Percentiles rank a stretch among this genome's conserved stretches.
phyloP scores from a whole-genome alignment of 2,113 vertebrate genomes.

The Proteles cristata region DNA sequence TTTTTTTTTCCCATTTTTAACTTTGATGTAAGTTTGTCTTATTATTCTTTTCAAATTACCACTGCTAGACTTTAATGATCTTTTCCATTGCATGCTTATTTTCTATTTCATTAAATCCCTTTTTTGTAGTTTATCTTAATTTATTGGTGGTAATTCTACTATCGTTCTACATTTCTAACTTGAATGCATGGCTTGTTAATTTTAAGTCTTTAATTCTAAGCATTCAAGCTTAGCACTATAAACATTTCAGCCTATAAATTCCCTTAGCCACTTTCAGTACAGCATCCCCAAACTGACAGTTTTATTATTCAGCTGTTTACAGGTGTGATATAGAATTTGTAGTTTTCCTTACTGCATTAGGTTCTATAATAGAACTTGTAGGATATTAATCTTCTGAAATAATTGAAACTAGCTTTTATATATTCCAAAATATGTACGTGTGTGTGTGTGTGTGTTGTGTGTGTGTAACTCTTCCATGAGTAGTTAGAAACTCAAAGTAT shows the following conservation, averaged over 20 bases:
- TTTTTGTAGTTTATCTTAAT: not conserved
- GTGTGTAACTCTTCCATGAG: not conserved
- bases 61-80: not conserved
- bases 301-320: not conserved
- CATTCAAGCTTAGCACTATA: not conserved
- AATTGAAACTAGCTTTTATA: not conserved
- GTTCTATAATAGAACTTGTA: not conserved
- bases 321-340: not conserved
- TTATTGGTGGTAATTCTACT: not conserved
- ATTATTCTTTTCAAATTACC: not conserved
- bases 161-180: not conserved
- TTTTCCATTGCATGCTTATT: not conserved
- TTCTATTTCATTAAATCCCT: not conserved
- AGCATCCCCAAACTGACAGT: not conserved
- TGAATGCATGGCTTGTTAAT: not conserved
- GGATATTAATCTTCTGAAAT: not conserved
- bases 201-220: constrained; percentile 1
- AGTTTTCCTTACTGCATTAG: not conserved
- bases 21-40: not conserved
- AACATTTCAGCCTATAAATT: not conserved
- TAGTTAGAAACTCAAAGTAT: not conserved
- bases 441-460: not conserved
- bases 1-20: not conserved
- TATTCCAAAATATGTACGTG: not conserved
- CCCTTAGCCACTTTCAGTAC: not conserved